Conservation (phyloP, 2,113 vertebrate genomes). For the Rousettus leschenaultii region DNA sequence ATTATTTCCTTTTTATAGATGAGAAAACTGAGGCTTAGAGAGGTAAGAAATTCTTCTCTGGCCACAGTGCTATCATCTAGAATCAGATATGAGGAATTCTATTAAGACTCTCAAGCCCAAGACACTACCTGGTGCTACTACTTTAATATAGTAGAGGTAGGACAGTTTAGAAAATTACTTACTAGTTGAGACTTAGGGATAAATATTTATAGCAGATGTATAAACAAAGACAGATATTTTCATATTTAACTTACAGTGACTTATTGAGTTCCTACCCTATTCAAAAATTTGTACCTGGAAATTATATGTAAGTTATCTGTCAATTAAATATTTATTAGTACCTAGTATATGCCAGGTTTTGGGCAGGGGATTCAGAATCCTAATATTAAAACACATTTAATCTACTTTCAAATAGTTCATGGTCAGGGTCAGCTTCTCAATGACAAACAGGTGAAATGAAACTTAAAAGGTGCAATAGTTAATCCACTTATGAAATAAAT, state of each 20-base stretch:
- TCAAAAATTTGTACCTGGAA: not conserved
- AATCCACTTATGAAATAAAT: not conserved
- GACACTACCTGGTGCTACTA: not conserved
- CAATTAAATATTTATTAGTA: conserved; percentile 7
- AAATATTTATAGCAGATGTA: not conserved
- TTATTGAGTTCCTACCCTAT: not conserved
- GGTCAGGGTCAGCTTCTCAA: not conserved
- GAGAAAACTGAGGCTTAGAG: not conserved
- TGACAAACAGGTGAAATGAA: not conserved
- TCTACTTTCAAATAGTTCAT: not conserved
- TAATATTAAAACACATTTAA: not conserved
- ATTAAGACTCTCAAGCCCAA: not conserved
- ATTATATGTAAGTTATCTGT: not conserved
- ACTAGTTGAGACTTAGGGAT: not conserved
- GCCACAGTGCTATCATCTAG: not conserved
- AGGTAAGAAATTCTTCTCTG: not conserved
- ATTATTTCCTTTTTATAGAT: not conserved
- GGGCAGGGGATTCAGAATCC: not conserved
- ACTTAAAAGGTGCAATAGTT: not conserved
- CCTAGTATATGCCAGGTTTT: not conserved
- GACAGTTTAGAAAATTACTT: not conserved
- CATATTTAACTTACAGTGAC: not conserved
- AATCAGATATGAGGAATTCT: not conserved
- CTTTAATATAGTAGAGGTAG: not conserved
- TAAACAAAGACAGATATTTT: conserved; percentile 31